Evolutionary conservation across 1,140 invertebrate species (phyloP).

Genomic region (Drusus annulatus): DNA sequence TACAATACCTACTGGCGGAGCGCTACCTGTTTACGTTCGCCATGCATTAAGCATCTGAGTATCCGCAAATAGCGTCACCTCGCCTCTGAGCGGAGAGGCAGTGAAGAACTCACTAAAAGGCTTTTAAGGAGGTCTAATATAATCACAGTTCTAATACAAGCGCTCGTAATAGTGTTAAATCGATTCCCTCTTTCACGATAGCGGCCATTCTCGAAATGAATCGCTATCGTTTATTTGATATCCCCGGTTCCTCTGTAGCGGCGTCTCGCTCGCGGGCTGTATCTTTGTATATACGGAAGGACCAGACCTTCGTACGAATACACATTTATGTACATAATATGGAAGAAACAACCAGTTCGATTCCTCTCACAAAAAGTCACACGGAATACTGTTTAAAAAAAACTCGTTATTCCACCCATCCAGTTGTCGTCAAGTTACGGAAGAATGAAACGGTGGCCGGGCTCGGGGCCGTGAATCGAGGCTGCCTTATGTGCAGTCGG

Average conservation of each 20-base stretch:
- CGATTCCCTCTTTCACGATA: not conserved
- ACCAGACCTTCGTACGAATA: no score
- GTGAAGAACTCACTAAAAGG: not conserved
- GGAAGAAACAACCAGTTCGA: not conserved
- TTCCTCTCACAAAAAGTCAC: constrained; percentile 3
- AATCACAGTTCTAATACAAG: constrained; percentile 16
- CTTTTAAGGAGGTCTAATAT: not conserved
- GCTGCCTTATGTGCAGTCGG: not conserved
- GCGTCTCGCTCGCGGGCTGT: not conserved
- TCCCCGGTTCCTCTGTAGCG: not conserved
- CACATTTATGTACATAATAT: not conserved
- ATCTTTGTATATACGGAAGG: no score
- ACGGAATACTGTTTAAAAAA: not conserved
- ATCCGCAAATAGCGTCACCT: not conserved
- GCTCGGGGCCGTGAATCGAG: not conserved
- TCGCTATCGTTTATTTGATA: constrained; percentile 2
- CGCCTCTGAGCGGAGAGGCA: not conserved
- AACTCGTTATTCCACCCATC: constrained; percentile 2
- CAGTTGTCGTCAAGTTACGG: not conserved
- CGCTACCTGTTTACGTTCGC: not conserved
- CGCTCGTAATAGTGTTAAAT: not conserved
- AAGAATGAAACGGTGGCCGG: not conserved
- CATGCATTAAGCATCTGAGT: not conserved
- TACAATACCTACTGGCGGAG: no score
- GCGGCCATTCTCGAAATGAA: not conserved